phyloP scores from a whole-genome alignment of 2,888 invertebrate species.

The Dione vanillae region DNA sequence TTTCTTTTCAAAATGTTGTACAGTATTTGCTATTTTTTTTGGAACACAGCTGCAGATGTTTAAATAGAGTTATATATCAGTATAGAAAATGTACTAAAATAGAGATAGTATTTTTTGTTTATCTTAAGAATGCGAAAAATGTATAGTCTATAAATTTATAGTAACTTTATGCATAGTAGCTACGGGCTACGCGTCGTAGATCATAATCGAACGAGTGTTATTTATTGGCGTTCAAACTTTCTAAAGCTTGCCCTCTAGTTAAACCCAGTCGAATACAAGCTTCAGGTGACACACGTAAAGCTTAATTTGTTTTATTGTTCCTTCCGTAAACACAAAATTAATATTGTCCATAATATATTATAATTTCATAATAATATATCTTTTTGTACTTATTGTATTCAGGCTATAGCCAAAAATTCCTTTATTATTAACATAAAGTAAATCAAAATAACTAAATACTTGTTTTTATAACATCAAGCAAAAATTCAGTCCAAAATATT shows the following conservation, averaged over 20 bases:
- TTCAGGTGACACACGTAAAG: slow-evolving; percentile 65
- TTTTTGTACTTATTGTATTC: not conserved
- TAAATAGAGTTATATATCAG: slow-evolving; percentile 50
- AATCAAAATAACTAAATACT: not conserved
- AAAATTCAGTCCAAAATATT: not conserved
- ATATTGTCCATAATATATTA: not conserved
- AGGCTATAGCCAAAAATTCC: not conserved
- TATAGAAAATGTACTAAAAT: slow-evolving; percentile 54
- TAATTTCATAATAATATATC: not conserved
- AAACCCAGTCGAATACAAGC: slow-evolving; percentile 66
- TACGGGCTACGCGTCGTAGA: slow-evolving; percentile 83
- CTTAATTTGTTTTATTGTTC: slow-evolving; percentile 54
- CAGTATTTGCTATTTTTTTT: not conserved
- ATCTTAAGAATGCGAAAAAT: slow-evolving; percentile 51
- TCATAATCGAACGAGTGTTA: slow-evolving; percentile 79
- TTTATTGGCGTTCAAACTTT: slow-evolving; percentile 80
- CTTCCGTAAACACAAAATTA: slow-evolving; percentile 16
- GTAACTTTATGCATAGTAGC: slow-evolving; percentile 62
- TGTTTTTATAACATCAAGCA: not conserved
- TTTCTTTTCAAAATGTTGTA: slow-evolving; percentile 3
- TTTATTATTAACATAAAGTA: not conserved
- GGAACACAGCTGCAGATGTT: slow-evolving; percentile 31
- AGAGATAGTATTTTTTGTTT: slow-evolving; percentile 54
- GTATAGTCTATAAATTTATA: slow-evolving; percentile 53
- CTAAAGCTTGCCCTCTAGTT: slow-evolving; percentile 62